phyloP scores from a whole-genome alignment of 2,888 invertebrate species.

The Drosophila melanosoma region DNA sequence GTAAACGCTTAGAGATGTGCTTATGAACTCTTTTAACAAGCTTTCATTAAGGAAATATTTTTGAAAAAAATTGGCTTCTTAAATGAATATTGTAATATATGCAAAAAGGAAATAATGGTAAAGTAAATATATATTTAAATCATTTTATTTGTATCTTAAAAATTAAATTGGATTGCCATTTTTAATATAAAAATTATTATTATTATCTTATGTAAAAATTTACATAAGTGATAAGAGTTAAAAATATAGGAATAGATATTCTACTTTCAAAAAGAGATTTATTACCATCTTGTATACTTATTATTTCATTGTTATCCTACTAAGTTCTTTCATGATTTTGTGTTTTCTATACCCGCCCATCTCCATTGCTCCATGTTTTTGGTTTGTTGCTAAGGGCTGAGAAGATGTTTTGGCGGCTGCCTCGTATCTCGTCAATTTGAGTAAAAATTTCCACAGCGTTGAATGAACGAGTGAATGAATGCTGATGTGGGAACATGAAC shows the following conservation, averaged over 20 bases:
- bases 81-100: not conserved
- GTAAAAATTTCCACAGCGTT: slow-evolving; percentile 61
- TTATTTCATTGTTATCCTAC: not conserved
- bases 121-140: not conserved
- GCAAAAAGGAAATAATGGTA: not conserved
- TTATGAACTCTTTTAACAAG: not conserved
- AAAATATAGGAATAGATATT: too few species aligned
- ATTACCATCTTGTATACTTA: not conserved
- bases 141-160: too few species aligned
- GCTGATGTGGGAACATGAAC: slow-evolving; percentile 50
- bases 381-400: slow-evolving; percentile 68
- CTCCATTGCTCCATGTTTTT: not conserved
- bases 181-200: not conserved
- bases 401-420: slow-evolving; percentile 49
- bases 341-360: not conserved
- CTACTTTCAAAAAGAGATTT: too few species aligned
- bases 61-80: not conserved
- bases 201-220: not conserved
- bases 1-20: not conserved
- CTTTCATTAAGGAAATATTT: not conserved
- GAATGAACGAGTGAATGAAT: slow-evolving; percentile 58
- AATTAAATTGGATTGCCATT: not conserved
- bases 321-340: not conserved
- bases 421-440: slow-evolving; percentile 63
- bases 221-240: not conserved